A percentile compares a stretch with the other conserved stretches of the same genome.
Conservation (phyloP, 2,888 invertebrate genomes). For the Lasioglossum malachurum region DNA sequence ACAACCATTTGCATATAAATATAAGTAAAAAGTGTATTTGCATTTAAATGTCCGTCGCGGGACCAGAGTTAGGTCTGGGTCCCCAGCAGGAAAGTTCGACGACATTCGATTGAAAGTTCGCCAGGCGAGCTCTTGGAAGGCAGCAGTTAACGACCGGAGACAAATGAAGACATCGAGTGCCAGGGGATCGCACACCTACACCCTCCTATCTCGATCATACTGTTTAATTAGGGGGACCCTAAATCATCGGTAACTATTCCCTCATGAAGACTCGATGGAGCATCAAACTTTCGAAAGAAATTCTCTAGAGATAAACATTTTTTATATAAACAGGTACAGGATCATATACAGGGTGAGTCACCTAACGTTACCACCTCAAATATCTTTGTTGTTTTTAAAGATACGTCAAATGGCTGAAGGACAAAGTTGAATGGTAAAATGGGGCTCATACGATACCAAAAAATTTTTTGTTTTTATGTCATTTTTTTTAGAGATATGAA, state of each 20-base stretch:
- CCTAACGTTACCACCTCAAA: no score
- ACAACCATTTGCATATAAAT: conserved; percentile 79
- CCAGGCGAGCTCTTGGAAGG: background rate
- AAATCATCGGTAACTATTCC: background rate
- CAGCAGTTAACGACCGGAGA: conserved; percentile 21
- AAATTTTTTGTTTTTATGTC: no score
- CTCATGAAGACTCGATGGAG: background rate
- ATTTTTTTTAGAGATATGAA: no score
- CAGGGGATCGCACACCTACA: background rate
- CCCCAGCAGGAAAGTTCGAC: conserved; percentile 42
- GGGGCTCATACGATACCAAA: no score
- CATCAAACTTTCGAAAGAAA: background rate
- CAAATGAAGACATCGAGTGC: conserved; percentile 1
- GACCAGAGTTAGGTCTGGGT: conserved; percentile 13
- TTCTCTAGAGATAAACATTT: background rate
- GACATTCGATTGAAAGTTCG: conserved; percentile 50
- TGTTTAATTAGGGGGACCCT: background rate
- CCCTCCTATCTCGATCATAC: background rate
- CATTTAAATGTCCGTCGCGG: conserved; percentile 69
- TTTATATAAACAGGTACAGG: background rate
- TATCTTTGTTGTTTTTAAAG: no score
- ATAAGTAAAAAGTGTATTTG: conserved; percentile 75
- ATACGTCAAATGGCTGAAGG: no score
- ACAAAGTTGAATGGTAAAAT: no score
- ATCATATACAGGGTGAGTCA: no score